Percentiles rank a stretch among this genome's conserved stretches.
phyloP scores from a whole-genome alignment of 2,797 vertebrate species.

The Channa striata region DNA sequence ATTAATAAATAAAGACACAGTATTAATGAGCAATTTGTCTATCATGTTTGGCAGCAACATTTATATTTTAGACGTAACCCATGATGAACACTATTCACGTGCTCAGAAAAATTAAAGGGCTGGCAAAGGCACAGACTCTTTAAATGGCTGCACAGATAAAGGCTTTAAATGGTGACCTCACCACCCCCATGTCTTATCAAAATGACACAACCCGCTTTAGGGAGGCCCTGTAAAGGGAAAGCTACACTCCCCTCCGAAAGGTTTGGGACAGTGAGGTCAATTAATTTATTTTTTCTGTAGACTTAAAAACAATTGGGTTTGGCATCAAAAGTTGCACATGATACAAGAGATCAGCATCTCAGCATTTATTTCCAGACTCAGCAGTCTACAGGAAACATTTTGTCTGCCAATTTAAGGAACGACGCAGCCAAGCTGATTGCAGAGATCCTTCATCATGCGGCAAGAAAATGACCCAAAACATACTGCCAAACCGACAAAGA shows the following conservation, averaged over 20 bases:
- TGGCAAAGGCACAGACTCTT: constrained; percentile 42
- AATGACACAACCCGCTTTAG: constrained; percentile 49
- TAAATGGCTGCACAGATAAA: constrained; percentile 77
- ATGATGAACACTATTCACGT: background rate
- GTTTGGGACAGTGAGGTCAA: no score
- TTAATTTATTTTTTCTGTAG: no score
- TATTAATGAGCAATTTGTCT: background rate
- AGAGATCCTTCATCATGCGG: no score
- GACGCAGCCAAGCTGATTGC: no score
- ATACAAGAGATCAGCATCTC: no score
- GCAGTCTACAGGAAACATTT: no score
- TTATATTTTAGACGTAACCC: background rate
- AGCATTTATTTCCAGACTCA: no score
- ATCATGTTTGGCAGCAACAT: background rate
- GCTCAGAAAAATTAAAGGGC: constrained; percentile 42
- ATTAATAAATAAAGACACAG: background rate
- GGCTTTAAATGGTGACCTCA: constrained; percentile 49
- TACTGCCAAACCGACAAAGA: no score
- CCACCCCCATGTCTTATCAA: constrained; percentile 70
- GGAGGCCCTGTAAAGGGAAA: constrained; percentile 28
- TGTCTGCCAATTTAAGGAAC: no score
- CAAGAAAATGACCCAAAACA: no score
- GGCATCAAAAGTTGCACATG: no score
- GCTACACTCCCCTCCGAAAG: background rate
- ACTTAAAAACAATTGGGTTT: no score